These are phyloP conservation scores for Hucho hucho DNA, from an alignment of 2,113 vertebrate genomes.

Conservation along the genomic window DNA sequence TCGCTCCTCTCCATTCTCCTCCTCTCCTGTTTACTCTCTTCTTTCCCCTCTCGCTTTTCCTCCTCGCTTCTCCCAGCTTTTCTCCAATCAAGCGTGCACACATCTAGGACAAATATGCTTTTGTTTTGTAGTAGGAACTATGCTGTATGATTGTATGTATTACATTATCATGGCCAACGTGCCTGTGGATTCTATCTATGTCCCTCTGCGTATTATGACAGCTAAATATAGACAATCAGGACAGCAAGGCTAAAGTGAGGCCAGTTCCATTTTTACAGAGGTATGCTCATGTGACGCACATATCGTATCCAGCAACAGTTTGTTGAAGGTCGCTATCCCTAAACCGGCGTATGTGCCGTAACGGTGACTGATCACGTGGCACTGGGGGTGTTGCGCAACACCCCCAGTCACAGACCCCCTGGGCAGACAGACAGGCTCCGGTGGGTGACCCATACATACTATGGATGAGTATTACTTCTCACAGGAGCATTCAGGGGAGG, in stretches of 20 bases:
- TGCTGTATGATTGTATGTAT: constrained; percentile 7
- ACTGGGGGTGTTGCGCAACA: constrained; percentile 10
- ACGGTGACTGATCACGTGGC: too few species aligned
- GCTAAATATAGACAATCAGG: constrained; percentile 58
- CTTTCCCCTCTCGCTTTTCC: not conserved
- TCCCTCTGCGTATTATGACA: constrained; percentile 8
- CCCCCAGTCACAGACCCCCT: not conserved
- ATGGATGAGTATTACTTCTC: too few species aligned
- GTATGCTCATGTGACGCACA: constrained; percentile 63
- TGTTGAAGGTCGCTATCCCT: constrained; percentile 15
- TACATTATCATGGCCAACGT: not conserved
- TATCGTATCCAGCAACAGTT: constrained; percentile 45
- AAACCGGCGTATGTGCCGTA: not conserved
- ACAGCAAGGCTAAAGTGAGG: constrained; percentile 53
- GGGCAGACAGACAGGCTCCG: constrained; percentile 4
- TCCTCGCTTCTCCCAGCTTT: not conserved
- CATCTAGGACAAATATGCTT: too few species aligned
- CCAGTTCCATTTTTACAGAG: constrained; percentile 62
- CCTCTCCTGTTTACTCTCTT: too few species aligned
- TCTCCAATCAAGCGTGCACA: not conserved
- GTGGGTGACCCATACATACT: too few species aligned
- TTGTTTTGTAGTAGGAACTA: constrained; percentile 1
- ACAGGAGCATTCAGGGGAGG: not conserved
- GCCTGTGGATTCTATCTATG: constrained; percentile 6
- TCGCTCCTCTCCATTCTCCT: not conserved